phyloP scores from a whole-genome alignment of 2,888 invertebrate genomes.

The Ophioninae sp. region DNA sequence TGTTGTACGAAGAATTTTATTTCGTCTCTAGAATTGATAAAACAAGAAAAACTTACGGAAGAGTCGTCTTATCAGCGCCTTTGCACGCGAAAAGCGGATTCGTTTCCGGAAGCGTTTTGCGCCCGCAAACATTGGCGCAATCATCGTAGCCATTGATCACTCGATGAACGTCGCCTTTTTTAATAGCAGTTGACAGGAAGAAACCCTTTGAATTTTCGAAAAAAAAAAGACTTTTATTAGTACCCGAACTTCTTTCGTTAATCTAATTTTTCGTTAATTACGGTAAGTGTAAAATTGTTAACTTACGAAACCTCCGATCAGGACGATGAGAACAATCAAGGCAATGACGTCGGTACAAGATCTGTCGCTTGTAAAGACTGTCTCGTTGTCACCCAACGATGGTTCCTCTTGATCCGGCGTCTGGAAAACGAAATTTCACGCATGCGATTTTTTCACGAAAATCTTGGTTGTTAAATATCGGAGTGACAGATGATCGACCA shows the following conservation, averaged over 20 bases:
- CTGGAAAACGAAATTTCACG: slow-evolving; percentile 62
- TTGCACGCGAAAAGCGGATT: slow-evolving; percentile 79
- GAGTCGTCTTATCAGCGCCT: slow-evolving; percentile 79
- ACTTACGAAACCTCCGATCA: slow-evolving; percentile 74
- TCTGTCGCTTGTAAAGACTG: slow-evolving; percentile 72
- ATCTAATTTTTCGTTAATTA: background rate
- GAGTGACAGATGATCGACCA: slow-evolving; percentile 1
- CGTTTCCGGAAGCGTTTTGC: slow-evolving; percentile 76
- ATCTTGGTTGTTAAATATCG: background rate
- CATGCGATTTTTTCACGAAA: background rate
- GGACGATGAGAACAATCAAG: slow-evolving; percentile 68
- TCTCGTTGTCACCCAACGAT: slow-evolving; percentile 66
- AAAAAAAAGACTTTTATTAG: background rate
- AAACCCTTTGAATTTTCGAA: slow-evolving; percentile 75
- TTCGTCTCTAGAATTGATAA: background rate
- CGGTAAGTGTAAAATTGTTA: background rate
- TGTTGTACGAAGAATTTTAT: background rate
- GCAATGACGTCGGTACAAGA: slow-evolving; percentile 75
- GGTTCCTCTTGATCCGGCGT: slow-evolving; percentile 67
- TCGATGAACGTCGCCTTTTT: slow-evolving; percentile 83
- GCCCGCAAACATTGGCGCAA: slow-evolving; percentile 86
- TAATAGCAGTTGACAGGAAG: slow-evolving; percentile 76
- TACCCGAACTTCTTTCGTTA: background rate
- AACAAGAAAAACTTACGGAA: slow-evolving; percentile 64
- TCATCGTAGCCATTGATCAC: slow-evolving; percentile 85